These are phyloP conservation scores for Molossus alvarezi DNA, from an alignment of 2,797 vertebrate species.

Conservation along the genomic window DNA sequence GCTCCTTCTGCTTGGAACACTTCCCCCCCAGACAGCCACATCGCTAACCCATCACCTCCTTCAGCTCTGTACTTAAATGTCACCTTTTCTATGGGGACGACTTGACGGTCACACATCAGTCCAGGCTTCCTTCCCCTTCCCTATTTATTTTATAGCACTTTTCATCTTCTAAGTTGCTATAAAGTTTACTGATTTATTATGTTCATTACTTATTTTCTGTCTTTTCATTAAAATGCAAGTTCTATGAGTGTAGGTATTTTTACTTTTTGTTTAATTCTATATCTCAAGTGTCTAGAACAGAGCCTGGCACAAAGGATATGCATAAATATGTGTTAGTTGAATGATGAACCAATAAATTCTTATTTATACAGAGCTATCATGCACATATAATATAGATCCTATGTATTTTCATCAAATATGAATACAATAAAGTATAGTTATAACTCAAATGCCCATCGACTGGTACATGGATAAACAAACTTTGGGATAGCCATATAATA, in stretches of 20 bases:
- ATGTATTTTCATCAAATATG: neutral
- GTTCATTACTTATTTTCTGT: neutral
- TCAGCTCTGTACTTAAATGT: neutral
- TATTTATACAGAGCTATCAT: neutral
- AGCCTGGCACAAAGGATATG: neutral
- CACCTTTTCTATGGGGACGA: neutral
- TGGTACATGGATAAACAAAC: neutral
- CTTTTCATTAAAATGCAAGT: slow-evolving; percentile 11
- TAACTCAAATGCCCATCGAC: neutral
- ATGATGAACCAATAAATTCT: slow-evolving; percentile 9
- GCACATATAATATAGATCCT: neutral
- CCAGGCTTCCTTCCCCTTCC: neutral
- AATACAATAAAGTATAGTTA: slow-evolving; percentile 42
- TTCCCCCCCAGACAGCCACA: neutral
- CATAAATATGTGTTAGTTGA: slow-evolving; percentile 23
- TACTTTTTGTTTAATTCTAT: neutral
- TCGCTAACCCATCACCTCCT: neutral
- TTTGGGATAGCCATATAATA: neutral
- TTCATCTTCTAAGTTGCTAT: slow-evolving; percentile 1
- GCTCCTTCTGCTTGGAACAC: neutral
- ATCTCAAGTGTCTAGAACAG: neutral
- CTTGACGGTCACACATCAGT: neutral
- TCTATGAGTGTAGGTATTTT: neutral
- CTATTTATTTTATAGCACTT: neutral
- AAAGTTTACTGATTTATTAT: neutral